Evolutionary conservation across 2,888 invertebrate genomes (phyloP).

Genomic region (Eupithecia insigniata): DNA sequence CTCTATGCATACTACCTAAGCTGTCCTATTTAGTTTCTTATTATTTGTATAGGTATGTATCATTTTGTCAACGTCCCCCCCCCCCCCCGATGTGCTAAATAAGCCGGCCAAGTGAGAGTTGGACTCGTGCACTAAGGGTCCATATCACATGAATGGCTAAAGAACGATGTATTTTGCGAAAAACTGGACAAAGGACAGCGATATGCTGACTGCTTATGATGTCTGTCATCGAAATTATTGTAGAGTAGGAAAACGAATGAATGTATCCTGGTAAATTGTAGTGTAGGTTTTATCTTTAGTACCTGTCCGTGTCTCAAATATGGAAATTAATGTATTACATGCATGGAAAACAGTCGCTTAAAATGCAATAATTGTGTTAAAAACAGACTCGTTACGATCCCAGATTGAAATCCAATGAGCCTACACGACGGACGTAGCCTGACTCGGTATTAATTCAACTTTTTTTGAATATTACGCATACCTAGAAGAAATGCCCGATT

Average conservation of each 20-base stretch:
- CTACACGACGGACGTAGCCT: not conserved
- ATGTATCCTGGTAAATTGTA: not conserved
- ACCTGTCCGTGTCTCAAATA: not conserved
- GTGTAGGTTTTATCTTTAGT: not conserved
- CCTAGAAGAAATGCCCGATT: not conserved
- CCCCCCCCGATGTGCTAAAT: not conserved
- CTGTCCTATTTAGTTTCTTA: not conserved
- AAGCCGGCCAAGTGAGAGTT: not conserved
- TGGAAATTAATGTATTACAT: not conserved
- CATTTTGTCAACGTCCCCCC: not conserved
- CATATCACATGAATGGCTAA: not conserved
- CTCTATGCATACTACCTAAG: not conserved
- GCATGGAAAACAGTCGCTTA: not conserved
- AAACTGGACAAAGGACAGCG: not conserved
- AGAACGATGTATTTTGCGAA: not conserved
- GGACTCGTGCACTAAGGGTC: no score
- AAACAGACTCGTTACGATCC: not conserved
- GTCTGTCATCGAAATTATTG: no score
- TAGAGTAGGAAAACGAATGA: not conserved
- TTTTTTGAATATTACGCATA: not conserved
- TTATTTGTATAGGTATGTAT: not conserved
- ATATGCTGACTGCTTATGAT: no score
- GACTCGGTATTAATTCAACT: not conserved
- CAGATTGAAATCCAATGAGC: not conserved
- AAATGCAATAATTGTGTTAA: constrained; percentile 8